Percentiles rank a stretch among this genome's conserved stretches.
These are phyloP conservation scores for Erpornis zantholeuca DNA, from an alignment of 2,113 vertebrate species.

Conservation along the genomic window DNA sequence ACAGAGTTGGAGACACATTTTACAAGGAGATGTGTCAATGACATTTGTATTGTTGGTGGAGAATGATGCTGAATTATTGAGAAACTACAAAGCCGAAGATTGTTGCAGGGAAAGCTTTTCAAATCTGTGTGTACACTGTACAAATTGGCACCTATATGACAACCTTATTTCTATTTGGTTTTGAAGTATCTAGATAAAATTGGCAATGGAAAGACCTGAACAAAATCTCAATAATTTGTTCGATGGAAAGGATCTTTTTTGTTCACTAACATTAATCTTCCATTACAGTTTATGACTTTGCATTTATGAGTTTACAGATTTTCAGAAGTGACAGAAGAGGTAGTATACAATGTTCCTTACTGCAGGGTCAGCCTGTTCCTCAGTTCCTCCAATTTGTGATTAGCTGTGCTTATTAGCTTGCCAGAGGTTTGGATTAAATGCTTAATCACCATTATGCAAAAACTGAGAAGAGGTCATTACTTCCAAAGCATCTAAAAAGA, in stretches of 20 bases:
- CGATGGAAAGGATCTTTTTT: background rate
- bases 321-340: constrained; percentile 26
- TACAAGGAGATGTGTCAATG: background rate
- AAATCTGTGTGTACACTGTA: background rate
- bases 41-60: background rate
- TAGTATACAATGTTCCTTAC: background rate
- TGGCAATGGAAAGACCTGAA: background rate
- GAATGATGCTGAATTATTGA: background rate
- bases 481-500: constrained; percentile 10
- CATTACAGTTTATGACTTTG: background rate
- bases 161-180: background rate
- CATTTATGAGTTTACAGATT: background rate
- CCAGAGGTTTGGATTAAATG: constrained; percentile 16
- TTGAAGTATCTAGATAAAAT: background rate
- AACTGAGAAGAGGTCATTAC: constrained; percentile 19
- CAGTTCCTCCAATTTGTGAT: background rate
- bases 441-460: constrained; percentile 1
- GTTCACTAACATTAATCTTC: background rate
- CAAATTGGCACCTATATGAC: background rate
- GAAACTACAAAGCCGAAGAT: background rate
- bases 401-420: constrained; percentile 13
- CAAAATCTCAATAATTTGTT: background rate
- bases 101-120: background rate
- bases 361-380: background rate
- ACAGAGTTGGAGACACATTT: background rate